phyloP scores from a whole-genome alignment of 1,140 invertebrate species.

The Tetramorium parvispinum region DNA sequence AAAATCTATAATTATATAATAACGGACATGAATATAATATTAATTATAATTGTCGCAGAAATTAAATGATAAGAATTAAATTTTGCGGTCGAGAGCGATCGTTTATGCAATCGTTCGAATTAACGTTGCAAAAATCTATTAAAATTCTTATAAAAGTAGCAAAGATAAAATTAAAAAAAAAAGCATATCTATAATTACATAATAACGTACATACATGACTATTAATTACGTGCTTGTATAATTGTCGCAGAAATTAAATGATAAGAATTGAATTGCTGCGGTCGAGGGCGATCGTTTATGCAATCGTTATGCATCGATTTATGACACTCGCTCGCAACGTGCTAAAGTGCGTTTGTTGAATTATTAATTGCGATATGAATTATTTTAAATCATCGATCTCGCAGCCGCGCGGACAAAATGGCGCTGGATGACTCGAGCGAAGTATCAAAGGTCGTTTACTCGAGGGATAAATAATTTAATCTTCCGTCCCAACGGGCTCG shows the following conservation, averaged over 20 bases:
- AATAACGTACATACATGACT: too few relatives aligned
- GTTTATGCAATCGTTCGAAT: neutral
- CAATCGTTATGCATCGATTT: neutral
- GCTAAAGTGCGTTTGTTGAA: neutral
- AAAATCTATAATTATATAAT: neutral
- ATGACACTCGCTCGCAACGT: neutral
- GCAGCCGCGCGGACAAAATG: conserved; percentile 74
- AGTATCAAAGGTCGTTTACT: conserved; percentile 79
- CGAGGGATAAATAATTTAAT: conserved; percentile 53
- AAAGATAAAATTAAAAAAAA: too few relatives aligned
- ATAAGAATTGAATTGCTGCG: neutral
- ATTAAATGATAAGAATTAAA: neutral
- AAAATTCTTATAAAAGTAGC: too few relatives aligned
- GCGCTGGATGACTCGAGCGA: conserved; percentile 79
- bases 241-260: neutral
- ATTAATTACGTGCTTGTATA: neutral
- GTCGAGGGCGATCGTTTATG: neutral
- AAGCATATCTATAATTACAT: too few relatives aligned
- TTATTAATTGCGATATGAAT: neutral
- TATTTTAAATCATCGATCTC: conserved; percentile 39
- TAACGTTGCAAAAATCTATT: too few relatives aligned
- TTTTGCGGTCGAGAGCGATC: neutral
- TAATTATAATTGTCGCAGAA: neutral
- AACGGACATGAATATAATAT: too few relatives aligned
- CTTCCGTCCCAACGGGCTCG: conserved; percentile 9